Evolutionary conservation across 2,113 vertebrate species (phyloP).

Genomic region (Apus apus): DNA sequence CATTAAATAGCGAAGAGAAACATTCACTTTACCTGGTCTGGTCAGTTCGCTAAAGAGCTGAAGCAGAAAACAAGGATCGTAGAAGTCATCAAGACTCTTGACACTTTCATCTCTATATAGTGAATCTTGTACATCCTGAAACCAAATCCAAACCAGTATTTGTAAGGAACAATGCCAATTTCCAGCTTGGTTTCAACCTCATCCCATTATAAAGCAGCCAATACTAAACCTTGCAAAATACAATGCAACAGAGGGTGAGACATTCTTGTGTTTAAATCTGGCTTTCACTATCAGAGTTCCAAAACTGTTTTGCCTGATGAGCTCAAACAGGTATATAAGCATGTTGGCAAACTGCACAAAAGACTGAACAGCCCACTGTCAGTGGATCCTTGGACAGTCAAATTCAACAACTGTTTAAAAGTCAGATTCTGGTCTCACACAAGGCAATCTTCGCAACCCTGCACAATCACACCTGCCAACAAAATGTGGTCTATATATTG

Average conservation of each 20-base stretch:
- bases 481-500: background rate
- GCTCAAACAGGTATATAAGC: background rate
- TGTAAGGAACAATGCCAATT: background rate
- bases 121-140: conserved; percentile 73
- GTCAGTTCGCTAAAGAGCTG: conserved; percentile 90
- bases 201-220: background rate
- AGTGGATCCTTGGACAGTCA: background rate
- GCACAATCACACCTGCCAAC: background rate
- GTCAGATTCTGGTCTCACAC: background rate
- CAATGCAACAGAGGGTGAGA: background rate
- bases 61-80: conserved; percentile 92
- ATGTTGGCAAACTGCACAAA: background rate
- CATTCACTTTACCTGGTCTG: conserved; percentile 82
- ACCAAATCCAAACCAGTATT: background rate
- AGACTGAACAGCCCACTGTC: background rate
- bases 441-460: background rate
- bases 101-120: conserved; percentile 68
- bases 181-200: background rate
- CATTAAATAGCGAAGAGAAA: background rate
- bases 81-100: conserved; percentile 75
- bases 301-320: background rate
- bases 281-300: background rate
- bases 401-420: background rate
- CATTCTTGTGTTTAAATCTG: background rate
- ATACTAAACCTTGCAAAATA: background rate